Conservation (phyloP, 1,140 invertebrate species). For the Brachystomella parvula region DNA sequence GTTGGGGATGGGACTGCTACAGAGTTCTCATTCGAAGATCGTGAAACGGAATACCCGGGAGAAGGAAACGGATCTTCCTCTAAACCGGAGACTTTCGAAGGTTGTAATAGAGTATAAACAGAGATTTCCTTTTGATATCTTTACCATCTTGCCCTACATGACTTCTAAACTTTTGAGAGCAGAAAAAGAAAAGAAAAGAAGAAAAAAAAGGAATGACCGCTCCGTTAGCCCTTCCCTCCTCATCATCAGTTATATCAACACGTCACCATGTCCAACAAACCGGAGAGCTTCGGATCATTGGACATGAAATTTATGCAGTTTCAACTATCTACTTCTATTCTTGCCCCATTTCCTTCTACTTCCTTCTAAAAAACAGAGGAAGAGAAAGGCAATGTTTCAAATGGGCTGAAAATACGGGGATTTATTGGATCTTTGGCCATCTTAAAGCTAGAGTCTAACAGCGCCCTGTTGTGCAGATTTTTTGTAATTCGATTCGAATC, state of each 20-base stretch:
- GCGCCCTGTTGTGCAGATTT: too few species aligned
- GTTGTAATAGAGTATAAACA: constrained; percentile 1
- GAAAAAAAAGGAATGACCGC: not conserved
- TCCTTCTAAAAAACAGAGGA: too few species aligned
- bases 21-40: not conserved
- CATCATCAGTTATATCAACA: constrained; percentile 18
- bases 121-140: not conserved
- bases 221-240: not conserved
- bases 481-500: too few species aligned
- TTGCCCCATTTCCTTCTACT: not conserved
- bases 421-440: too few species aligned
- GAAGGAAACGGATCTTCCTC: not conserved
- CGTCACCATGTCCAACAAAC: constrained; percentile 27
- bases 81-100: not conserved
- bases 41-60: constrained; percentile 2
- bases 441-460: too few species aligned
- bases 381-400: too few species aligned
- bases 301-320: constrained; percentile 38
- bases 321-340: constrained; percentile 11
- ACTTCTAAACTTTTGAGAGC: not conserved
- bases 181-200: not conserved
- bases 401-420: too few species aligned
- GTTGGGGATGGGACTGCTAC: constrained; percentile 28
- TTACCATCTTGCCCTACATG: not conserved
- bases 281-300: constrained; percentile 37